Percentiles rank a stretch among this genome's conserved stretches.
Evolutionary conservation across 1,140 invertebrate species (phyloP).

Genomic region (Ceratina calcarata): DNA sequence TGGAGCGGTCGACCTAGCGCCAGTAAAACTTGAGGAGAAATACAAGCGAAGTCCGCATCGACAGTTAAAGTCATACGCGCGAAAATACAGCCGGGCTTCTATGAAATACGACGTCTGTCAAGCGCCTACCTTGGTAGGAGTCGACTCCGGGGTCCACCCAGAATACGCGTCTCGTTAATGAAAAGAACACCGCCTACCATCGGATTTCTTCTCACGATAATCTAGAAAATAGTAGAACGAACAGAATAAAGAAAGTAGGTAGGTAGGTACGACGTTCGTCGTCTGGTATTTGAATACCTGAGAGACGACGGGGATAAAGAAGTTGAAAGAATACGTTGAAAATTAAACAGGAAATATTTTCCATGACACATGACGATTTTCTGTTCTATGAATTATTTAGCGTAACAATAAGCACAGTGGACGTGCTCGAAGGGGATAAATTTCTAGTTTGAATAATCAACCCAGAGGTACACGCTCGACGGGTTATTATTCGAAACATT

Average conservation of each 20-base stretch:
- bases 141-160: conserved; percentile 50
- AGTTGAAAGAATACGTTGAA: no score
- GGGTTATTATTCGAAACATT: conserved; percentile 56
- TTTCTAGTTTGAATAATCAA: conserved; percentile 40
- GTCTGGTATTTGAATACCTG: no score
- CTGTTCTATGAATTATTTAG: no score
- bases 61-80: conserved; percentile 77
- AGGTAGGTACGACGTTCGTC: no score
- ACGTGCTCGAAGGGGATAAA: no score
- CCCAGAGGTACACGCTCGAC: neutral
- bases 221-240: neutral
- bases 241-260: neutral
- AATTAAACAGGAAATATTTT: no score
- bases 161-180: conserved; percentile 64
- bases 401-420: no score
- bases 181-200: conserved; percentile 53
- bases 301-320: no score
- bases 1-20: conserved; percentile 69
- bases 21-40: conserved; percentile 76
- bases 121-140: conserved; percentile 47
- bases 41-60: conserved; percentile 73
- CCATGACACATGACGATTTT: no score
- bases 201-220: conserved; percentile 1
- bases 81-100: conserved; percentile 73
- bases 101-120: conserved; percentile 72